These are phyloP conservation scores for Diloba caeruleocephala DNA, from an alignment of 2,888 invertebrate genomes.

Conservation along the genomic window DNA sequence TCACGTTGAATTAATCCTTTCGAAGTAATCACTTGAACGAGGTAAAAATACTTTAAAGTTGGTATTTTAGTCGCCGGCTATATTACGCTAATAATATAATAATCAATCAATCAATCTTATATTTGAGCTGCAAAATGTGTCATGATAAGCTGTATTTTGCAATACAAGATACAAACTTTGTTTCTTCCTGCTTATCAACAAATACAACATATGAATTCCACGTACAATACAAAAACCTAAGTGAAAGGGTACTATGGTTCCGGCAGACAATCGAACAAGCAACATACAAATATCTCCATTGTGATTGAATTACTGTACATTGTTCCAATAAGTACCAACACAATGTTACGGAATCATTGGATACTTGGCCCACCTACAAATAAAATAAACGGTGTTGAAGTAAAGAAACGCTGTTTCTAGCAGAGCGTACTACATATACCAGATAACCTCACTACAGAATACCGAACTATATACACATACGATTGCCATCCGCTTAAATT, in stretches of 20 bases:
- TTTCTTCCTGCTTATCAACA: no score
- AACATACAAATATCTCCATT: slow-evolving; percentile 11
- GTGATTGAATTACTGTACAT: slow-evolving; percentile 33
- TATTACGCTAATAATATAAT: neutral
- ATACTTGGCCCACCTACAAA: slow-evolving; percentile 17
- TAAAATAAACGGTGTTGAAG: slow-evolving; percentile 6
- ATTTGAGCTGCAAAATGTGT: neutral
- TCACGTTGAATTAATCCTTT: slow-evolving; percentile 38
- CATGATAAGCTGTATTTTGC: no score
- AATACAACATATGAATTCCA: neutral
- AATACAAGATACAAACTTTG: no score
- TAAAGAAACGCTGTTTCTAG: slow-evolving; percentile 2
- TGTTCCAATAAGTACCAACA: slow-evolving; percentile 23
- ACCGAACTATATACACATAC: slow-evolving; percentile 22
- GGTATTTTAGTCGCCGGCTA: slow-evolving; percentile 9
- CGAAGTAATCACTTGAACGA: no score
- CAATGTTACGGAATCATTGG: slow-evolving; percentile 16
- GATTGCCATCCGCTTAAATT: slow-evolving; percentile 27
- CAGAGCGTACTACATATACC: slow-evolving; percentile 11
- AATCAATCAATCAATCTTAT: neutral
- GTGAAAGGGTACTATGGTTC: neutral
- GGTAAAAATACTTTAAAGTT: slow-evolving; percentile 5
- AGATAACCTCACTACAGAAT: slow-evolving; percentile 19
- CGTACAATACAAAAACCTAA: neutral
- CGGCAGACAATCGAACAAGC: slow-evolving; percentile 16